Evolutionary conservation across 2,888 invertebrate species (phyloP), one percentile per base, ranked within the genome.

Genomic region (Epinotia nisella): DNA sequence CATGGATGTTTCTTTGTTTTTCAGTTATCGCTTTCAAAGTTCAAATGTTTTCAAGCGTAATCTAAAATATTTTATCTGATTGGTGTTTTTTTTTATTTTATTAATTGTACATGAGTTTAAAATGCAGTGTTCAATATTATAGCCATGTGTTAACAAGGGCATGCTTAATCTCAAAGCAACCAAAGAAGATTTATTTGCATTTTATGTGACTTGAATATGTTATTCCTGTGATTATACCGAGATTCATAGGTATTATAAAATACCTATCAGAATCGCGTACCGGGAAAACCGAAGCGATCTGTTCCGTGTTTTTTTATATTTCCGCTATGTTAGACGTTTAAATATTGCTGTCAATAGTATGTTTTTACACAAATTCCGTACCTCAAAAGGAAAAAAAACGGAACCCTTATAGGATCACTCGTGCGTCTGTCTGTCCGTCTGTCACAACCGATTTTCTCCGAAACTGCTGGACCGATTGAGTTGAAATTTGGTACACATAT

Each of bases 161-260:
- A n/a, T n/a, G n/a, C n/a, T 15, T 17, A 15, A 15, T 45, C 24
- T 45, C 29, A n/a, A 49, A 59, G 24, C 49, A 19, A 35, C 11
- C 29, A 13, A 29, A 49, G 17, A 9, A 15, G 49, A 49, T 56
- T 17, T 65, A 19, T 65, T 29, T 39, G n/a, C 41, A 15, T n/a
- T 15, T 17, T 66, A 39, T 56, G 66, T 66, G 66, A 55, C 55
- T 55, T 19, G 65, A 65, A 55, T 65, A 39, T 21, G 39, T 15
- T 41, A 39, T 41, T 21, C n/a, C 5, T 24, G n/a, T 24, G 21
- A n/a, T 41, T 55, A n/a, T 66, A 56, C 2, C 35, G 35, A 35
- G 35, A 35, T 15, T 39, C 21, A 55, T 53, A n/a, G n/a, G n/a
- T n/a, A 15, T 55, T 41, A 35, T 21, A 49, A 1, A 61, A 4